phyloP scores from a whole-genome alignment of 2,797 vertebrate species.

The Heterohyrax brucei region DNA sequence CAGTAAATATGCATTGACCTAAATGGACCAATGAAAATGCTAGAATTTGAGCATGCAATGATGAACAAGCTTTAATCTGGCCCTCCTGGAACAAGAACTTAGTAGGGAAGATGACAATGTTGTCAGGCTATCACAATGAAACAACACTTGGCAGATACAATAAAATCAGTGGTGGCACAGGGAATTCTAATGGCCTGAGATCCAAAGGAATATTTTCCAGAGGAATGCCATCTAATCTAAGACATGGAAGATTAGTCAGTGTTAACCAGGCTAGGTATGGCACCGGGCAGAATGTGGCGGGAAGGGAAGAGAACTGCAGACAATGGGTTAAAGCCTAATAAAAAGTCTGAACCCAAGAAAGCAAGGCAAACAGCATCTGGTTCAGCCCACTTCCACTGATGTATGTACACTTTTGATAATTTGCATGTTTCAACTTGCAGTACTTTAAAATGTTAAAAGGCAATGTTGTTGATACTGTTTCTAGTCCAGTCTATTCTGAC shows the following conservation, averaged over 20 bases:
- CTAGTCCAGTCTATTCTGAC: background rate
- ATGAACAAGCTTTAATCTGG: background rate
- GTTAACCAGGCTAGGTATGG: background rate
- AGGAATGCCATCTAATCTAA: background rate
- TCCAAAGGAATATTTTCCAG: background rate
- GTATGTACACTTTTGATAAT: conserved; percentile 27
- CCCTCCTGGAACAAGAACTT: background rate
- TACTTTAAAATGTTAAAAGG: conserved; percentile 9
- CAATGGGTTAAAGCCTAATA: background rate
- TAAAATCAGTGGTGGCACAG: background rate
- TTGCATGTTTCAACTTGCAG: background rate
- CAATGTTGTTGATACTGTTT: background rate
- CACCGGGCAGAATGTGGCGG: background rate
- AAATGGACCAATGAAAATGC: background rate
- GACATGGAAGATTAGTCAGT: background rate
- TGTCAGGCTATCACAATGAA: background rate
- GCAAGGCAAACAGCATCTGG: background rate
- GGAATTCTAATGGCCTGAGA: background rate
- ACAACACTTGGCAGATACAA: background rate
- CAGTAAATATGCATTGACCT: background rate
- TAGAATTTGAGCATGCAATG: background rate
- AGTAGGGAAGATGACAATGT: background rate
- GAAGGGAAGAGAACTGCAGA: background rate
- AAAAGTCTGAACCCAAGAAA: background rate
- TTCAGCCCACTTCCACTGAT: background rate